Evolutionary conservation across 2,888 invertebrate genomes (phyloP), one percentile per base, ranked within the genome.

Genomic region (Drosophila affinis): DNA sequence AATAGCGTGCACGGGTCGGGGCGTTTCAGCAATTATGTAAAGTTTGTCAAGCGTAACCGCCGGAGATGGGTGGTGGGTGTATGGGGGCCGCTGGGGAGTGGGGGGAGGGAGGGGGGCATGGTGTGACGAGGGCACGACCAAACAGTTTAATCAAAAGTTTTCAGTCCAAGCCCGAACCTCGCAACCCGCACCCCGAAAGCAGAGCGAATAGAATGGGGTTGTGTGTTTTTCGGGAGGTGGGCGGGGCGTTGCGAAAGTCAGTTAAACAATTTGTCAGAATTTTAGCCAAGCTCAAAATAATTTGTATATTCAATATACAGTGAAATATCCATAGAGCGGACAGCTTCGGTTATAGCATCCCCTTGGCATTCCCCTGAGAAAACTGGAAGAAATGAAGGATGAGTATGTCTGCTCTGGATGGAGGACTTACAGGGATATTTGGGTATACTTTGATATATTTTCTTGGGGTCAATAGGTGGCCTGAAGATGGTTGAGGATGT

Each of bases 1-100:
- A 14, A 39, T 39, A 7, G 39, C 14, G 39, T 39, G 14, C 14
- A 9, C 29, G 29, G 39, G 10, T 27, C 45, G 59, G 24, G 44
- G 47, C 47, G 49, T 64, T 65, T 52, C 17, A 62, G 74, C 78
- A 84, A 84, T 80, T 80, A 80, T 84, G 85, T 76, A 80, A 84
- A 84, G 81, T 84, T 84, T 81, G 81, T 76, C 62, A 76, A 74
- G 81, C 84, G 69, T 78, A 75, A 76, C 78, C 78, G 76, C 55
- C 68, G 49, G 44, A 64, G 52, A 27, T 46, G 57, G 10, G 48
- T 51, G 10, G 29, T 12, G 34, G 34, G 34, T 2, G 4, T 1
- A 32, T 32, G 32, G 9, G 34, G 39, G 34, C 34, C 32, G 10
- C 9, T 12, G 5, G 14, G 34, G 34, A 7, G 9, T 2, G 29